These are phyloP conservation scores for Champsocephalus gunnari DNA, from an alignment of 2,797 vertebrate species.

Conservation along the genomic window DNA sequence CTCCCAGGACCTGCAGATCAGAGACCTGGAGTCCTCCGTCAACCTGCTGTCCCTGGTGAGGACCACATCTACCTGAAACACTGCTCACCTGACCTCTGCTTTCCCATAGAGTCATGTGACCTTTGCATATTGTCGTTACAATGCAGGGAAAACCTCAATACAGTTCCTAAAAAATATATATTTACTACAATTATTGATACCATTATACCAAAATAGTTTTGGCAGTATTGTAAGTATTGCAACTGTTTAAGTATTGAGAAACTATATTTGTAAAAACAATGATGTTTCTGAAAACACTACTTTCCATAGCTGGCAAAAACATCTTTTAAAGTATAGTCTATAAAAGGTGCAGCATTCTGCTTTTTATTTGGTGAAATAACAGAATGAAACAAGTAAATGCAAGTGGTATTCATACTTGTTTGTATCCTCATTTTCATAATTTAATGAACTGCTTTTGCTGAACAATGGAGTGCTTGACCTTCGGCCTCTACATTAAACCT, in stretches of 20 bases:
- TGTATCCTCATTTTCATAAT: background rate
- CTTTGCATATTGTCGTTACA: background rate
- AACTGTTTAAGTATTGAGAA: too few species aligned
- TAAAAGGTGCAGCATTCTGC: background rate
- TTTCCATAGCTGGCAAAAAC: too few species aligned
- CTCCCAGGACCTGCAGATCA: conserved; percentile 84
- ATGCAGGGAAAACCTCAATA: too few species aligned
- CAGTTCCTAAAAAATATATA: too few species aligned
- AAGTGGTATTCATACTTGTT: background rate
- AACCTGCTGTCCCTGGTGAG: conserved; percentile 87
- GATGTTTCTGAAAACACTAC: too few species aligned
- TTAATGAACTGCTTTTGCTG: background rate
- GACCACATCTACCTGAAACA: background rate
- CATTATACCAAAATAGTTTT: too few species aligned
- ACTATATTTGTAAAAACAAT: too few species aligned
- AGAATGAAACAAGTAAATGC: background rate
- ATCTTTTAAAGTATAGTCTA: background rate
- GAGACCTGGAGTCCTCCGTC: conserved; percentile 86
- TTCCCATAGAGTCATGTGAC: background rate
- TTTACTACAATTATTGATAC: too few species aligned
- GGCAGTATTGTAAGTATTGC: too few species aligned
- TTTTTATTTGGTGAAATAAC: background rate
- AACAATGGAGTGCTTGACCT: background rate
- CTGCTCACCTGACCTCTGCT: background rate
- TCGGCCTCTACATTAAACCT: background rate